A percentile compares a stretch with the other conserved stretches of the same genome.
Evolutionary conservation across 2,797 vertebrate species (phyloP).

Genomic region (Arctocebus calabarensis): DNA sequence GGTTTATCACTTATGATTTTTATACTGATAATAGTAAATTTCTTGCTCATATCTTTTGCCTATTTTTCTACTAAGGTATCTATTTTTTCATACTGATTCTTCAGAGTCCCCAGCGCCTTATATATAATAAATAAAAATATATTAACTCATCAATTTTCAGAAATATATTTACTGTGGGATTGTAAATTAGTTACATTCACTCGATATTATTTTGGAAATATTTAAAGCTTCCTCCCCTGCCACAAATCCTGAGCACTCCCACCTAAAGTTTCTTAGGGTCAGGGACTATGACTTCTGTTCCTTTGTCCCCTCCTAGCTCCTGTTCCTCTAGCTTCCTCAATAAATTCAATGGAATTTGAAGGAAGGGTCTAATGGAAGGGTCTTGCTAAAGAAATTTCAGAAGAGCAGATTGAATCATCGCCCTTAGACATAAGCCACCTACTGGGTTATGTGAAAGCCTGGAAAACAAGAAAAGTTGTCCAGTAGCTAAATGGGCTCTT

Average conservation of each 20-base stretch:
- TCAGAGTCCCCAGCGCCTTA: not conserved
- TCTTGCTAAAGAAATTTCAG: conserved; percentile 17
- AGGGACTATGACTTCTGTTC: not conserved
- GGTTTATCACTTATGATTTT: not conserved
- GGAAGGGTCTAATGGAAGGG: not conserved
- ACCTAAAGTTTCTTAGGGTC: not conserved
- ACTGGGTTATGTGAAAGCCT: not conserved
- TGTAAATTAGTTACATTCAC: not conserved
- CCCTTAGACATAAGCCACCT: not conserved
- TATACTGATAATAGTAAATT: not conserved
- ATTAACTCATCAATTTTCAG: conserved; percentile 4
- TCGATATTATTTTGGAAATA: conserved; percentile 10
- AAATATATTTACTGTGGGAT: not conserved
- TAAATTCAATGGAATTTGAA: not conserved
- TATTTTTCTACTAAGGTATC: conserved; percentile 36
- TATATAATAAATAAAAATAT: not conserved
- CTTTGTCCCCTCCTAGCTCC: not conserved
- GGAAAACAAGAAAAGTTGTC: not conserved
- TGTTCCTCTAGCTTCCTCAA: not conserved
- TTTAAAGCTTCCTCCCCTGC: not conserved
- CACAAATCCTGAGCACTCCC: not conserved
- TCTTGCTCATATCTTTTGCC: not conserved
- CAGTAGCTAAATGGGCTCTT: not conserved
- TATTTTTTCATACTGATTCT: conserved; percentile 5
- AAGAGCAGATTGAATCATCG: not conserved